These are phyloP conservation scores for Phodopus roborovskii DNA, from an alignment of 2,113 vertebrate genomes.

Conservation along the genomic window DNA sequence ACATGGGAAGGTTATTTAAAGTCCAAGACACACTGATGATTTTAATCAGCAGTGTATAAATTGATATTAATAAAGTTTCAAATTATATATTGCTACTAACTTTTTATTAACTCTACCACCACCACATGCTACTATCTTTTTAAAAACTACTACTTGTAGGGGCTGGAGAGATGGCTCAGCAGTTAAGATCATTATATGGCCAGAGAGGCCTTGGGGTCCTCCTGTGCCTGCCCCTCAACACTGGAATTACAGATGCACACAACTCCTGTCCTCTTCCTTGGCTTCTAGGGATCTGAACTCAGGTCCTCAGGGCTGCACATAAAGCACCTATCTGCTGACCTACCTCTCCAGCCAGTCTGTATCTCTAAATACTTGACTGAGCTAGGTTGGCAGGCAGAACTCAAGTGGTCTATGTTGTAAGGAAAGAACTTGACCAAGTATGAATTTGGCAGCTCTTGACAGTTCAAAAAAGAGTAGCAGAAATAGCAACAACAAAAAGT, in stretches of 20 bases:
- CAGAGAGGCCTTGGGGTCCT: background rate
- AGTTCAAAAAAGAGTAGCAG: constrained; percentile 22
- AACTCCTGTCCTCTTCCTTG: background rate
- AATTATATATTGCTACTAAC: background rate
- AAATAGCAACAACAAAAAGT: background rate
- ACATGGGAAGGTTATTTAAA: background rate
- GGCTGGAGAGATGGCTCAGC: no score
- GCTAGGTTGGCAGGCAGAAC: background rate
- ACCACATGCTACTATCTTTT: no score
- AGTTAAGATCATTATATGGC: no score
- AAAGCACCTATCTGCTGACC: background rate
- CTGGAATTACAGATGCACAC: background rate
- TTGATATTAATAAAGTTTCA: background rate
- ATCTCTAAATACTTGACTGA: background rate
- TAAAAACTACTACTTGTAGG: no score
- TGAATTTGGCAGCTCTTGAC: background rate
- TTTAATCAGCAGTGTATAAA: background rate
- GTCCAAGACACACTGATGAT: background rate
- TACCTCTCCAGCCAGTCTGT: background rate
- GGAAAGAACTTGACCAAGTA: constrained; percentile 12
- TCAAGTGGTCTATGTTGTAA: background rate
- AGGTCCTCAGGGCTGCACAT: background rate
- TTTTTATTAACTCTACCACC: background rate
- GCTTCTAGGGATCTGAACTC: background rate
- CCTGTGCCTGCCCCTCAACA: background rate